phyloP scores from a whole-genome alignment of 2,113 vertebrate species.

The Percina caprodes region DNA sequence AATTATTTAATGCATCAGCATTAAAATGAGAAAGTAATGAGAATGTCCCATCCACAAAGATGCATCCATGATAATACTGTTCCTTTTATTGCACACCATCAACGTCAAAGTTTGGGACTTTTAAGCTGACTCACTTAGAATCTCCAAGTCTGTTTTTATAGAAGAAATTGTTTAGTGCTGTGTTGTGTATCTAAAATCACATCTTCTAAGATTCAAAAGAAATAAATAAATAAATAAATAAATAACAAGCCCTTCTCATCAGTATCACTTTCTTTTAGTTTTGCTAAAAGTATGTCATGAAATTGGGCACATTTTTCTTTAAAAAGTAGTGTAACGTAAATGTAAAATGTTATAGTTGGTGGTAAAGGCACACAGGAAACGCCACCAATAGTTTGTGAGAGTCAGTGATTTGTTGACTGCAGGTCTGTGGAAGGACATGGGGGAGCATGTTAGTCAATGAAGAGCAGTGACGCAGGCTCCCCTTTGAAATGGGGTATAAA shows the following conservation, averaged over 20 bases:
- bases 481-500: slow-evolving; percentile 73
- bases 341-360: slow-evolving; percentile 30
- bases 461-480: slow-evolving; percentile 61
- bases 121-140: not conserved
- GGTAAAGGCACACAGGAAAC: slow-evolving; percentile 46
- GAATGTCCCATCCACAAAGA: slow-evolving; percentile 38
- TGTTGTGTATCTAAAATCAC: not conserved
- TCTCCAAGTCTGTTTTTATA: not conserved
- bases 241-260: not conserved
- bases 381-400: slow-evolving; percentile 16
- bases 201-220: not conserved
- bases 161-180: not conserved
- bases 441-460: slow-evolving; percentile 46
- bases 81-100: not conserved
- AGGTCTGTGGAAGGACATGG: slow-evolving; percentile 48
- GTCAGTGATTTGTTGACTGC: slow-evolving; percentile 41
- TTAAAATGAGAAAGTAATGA: slow-evolving; percentile 26
- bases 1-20: slow-evolving; percentile 38
- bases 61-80: slow-evolving; percentile 11
- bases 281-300: not conserved
- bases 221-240: no score
- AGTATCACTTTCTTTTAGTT: not conserved
- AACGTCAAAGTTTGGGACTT: slow-evolving; percentile 12
- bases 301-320: not conserved
- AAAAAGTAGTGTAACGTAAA: not conserved